Evolutionary conservation across 2,888 invertebrate genomes (phyloP).

Genomic region (Mayetiola destructor): DNA sequence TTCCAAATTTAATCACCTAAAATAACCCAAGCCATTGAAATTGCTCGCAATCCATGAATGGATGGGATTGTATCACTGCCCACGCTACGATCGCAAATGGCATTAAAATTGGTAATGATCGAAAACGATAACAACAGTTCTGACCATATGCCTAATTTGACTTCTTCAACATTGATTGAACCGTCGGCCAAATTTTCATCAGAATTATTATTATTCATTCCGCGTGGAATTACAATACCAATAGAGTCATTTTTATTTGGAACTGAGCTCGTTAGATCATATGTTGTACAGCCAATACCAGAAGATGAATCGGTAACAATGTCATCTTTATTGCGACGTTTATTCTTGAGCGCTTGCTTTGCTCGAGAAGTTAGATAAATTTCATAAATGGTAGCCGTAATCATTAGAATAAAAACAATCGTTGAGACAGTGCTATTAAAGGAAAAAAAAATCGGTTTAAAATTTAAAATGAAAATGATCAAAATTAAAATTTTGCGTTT

Average conservation of each 20-base stretch:
- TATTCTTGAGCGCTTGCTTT: conserved; percentile 21
- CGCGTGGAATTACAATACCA: conserved; percentile 34
- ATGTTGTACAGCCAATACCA: conserved; percentile 37
- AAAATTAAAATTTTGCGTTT: conserved; percentile 16
- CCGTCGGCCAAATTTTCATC: conserved; percentile 44
- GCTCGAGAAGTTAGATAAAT: conserved; percentile 32
- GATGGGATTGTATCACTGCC: conserved; percentile 67
- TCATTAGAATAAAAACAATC: conserved; percentile 41
- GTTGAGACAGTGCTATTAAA: conserved; percentile 40
- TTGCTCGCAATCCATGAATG: conserved; percentile 51
- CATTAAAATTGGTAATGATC: conserved; percentile 58
- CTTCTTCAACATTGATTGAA: conserved; percentile 38
- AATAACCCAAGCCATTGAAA: conserved; percentile 57
- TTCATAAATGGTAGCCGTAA: conserved; percentile 58
- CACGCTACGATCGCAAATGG: conserved; percentile 64
- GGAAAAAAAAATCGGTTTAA: background rate
- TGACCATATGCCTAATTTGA: conserved; percentile 43
- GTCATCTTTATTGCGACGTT: conserved; percentile 20
- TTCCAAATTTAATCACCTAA: conserved; percentile 27
- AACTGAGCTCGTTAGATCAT: conserved; percentile 34
- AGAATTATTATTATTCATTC: conserved; percentile 39
- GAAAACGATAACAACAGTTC: conserved; percentile 66
- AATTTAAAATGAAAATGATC: background rate
- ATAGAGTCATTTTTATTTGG: conserved; percentile 28
- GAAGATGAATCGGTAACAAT: conserved; percentile 35